A percentile compares a stretch with the other conserved stretches of the same genome.
Evolutionary conservation across 2,797 vertebrate species (phyloP).

Genomic region (Melopsittacus undulatus): DNA sequence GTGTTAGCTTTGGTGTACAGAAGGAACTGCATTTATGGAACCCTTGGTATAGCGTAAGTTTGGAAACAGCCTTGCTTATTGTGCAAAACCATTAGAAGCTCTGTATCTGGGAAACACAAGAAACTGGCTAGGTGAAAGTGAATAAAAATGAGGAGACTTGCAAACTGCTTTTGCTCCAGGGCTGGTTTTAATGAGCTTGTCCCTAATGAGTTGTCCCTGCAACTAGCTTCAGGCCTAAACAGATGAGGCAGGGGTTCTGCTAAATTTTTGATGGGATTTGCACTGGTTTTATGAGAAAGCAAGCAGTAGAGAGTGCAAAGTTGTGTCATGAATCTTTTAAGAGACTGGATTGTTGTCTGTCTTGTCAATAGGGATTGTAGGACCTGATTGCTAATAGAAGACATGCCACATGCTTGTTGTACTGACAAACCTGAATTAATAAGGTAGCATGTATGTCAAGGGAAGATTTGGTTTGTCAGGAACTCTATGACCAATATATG

Average conservation of each 20-base stretch:
- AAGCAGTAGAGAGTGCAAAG: slow-evolving; percentile 78
- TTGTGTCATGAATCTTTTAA: slow-evolving; percentile 85
- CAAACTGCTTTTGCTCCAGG: slow-evolving; percentile 87
- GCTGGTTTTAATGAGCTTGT: slow-evolving; percentile 89
- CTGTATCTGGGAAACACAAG: slow-evolving; percentile 61
- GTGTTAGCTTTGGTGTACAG: slow-evolving; percentile 64
- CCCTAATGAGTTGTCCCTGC: slow-evolving; percentile 89
- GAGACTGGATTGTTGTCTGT: slow-evolving; percentile 76
- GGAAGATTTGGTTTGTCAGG: background rate
- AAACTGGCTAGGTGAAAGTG: slow-evolving; percentile 78
- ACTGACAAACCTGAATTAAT: slow-evolving; percentile 31
- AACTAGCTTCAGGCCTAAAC: slow-evolving; percentile 90
- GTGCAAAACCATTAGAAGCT: slow-evolving; percentile 72
- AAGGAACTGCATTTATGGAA: slow-evolving; percentile 58
- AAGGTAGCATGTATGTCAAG: background rate
- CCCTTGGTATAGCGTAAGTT: slow-evolving; percentile 28
- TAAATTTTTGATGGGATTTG: slow-evolving; percentile 91
- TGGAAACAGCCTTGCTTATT: slow-evolving; percentile 55
- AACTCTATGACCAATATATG: background rate
- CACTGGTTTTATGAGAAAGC: slow-evolving; percentile 84
- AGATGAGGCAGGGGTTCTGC: slow-evolving; percentile 88
- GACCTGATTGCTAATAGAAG: slow-evolving; percentile 73
- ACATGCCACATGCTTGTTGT: slow-evolving; percentile 37
- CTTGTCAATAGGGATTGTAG: slow-evolving; percentile 75
- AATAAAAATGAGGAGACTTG: slow-evolving; percentile 81